Evolutionary conservation across 2,888 invertebrate genomes (phyloP).

Genomic region (Sarcophaga carnaria): DNA sequence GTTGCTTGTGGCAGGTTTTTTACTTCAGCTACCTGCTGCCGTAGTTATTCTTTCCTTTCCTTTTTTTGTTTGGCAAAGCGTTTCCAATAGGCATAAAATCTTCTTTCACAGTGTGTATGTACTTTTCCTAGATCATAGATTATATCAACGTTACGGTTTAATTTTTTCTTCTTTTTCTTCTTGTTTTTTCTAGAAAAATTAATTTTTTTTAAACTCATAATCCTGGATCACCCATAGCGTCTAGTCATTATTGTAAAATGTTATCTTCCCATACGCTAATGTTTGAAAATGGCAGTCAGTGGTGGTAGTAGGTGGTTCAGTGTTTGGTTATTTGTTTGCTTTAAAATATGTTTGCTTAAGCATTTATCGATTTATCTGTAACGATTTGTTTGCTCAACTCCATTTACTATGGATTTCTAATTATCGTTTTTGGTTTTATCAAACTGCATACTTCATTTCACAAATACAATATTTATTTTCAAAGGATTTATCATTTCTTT

Average conservation of each 20-base stretch:
- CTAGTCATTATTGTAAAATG: too few species aligned
- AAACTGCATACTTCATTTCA: too few species aligned
- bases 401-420: neutral
- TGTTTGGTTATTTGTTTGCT: constrained; percentile 32
- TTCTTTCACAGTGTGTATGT: neutral
- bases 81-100: constrained; percentile 67
- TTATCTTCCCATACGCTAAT: neutral
- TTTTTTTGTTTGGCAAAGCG: constrained; percentile 55
- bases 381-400: constrained; percentile 53
- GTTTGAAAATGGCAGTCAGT: neutral
- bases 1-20: constrained; percentile 46
- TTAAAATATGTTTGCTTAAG: constrained; percentile 38
- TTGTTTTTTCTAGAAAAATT: neutral
- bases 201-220: constrained; percentile 35
- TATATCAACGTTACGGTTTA: constrained; percentile 40
- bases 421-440: too few species aligned
- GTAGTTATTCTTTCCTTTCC: constrained; percentile 39
- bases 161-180: constrained; percentile 22
- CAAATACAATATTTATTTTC: too few species aligned
- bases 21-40: constrained; percentile 61
- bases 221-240: constrained; percentile 50
- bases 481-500: too few species aligned
- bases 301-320: constrained; percentile 15
- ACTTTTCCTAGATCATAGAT: constrained; percentile 55
- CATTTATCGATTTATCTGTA: constrained; percentile 40